Evolutionary conservation across 2,797 vertebrate species (phyloP).

Genomic region (Sibirionetta formosa): DNA sequence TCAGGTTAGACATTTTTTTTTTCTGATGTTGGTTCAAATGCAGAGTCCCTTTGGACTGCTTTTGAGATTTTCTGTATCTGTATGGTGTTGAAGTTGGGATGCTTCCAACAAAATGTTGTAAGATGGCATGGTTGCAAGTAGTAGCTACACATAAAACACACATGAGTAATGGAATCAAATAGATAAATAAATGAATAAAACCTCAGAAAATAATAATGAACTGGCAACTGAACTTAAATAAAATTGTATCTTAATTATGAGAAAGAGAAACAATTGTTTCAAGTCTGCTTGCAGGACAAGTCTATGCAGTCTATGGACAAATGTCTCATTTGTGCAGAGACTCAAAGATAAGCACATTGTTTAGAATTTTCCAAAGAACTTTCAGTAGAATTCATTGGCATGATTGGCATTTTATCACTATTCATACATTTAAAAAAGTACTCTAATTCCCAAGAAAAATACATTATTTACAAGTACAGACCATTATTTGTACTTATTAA

Average conservation of each 20-base stretch:
- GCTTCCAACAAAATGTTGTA: not conserved
- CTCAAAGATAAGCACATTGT: not conserved
- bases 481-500: not conserved
- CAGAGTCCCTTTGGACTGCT: not conserved
- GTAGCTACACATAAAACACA: not conserved
- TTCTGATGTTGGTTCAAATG: not conserved
- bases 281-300: not conserved
- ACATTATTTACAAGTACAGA: not conserved
- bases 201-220: not conserved
- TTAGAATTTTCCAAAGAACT: slow-evolving; percentile 6
- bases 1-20: not conserved
- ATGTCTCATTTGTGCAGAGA: not conserved
- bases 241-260: not conserved
- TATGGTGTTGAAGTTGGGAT: not conserved
- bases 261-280: slow-evolving; percentile 21
- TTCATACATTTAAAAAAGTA: not conserved
- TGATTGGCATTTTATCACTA: slow-evolving; percentile 19
- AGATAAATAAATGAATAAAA: not conserved
- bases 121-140: not conserved
- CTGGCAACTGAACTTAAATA: slow-evolving; percentile 2
- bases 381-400: not conserved
- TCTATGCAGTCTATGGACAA: not conserved
- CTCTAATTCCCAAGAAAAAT: not conserved
- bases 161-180: not conserved
- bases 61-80: not conserved